Percentiles rank a stretch among this genome's conserved stretches.
phyloP scores from a whole-genome alignment of 2,113 vertebrate species.

The Phrynocephalus versicolor region DNA sequence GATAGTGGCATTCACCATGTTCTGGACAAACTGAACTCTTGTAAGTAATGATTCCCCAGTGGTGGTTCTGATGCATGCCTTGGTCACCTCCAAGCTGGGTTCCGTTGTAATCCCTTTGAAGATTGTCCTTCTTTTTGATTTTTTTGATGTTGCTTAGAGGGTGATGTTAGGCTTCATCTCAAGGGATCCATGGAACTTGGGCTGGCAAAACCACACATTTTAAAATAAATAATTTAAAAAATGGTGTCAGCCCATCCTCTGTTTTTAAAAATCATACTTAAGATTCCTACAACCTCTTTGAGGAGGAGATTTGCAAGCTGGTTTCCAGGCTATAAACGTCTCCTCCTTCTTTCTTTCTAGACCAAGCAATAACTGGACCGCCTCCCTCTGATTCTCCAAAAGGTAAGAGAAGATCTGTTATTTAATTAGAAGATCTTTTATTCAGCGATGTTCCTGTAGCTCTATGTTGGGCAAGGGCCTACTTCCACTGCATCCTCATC shows the following conservation, averaged over 20 bases:
- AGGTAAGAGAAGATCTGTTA: conserved; percentile 66
- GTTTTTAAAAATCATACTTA: background rate
- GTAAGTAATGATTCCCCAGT: too few relatives aligned
- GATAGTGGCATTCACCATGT: background rate
- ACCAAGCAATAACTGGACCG: accelerated
- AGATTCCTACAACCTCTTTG: background rate
- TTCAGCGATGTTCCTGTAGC: background rate
- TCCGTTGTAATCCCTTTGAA: background rate
- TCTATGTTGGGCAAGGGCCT: background rate
- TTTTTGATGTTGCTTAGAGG: background rate
- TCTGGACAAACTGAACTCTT: too few relatives aligned
- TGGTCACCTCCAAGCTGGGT: background rate
- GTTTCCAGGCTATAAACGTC: background rate
- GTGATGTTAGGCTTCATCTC: background rate
- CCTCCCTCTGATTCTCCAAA: accelerated
- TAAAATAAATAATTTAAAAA: background rate
- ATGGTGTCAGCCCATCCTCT: background rate
- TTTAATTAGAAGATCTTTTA: conserved; percentile 24
- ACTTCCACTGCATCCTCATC: background rate
- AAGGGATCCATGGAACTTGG: background rate
- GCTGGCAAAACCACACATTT: background rate
- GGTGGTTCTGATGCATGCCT: too few relatives aligned
- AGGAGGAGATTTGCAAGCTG: background rate
- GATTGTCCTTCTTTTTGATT: background rate
- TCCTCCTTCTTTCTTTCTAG: conserved; percentile 45